Conservation (phyloP, 2,797 vertebrate genomes). For the Triplophysa bombifrons region DNA sequence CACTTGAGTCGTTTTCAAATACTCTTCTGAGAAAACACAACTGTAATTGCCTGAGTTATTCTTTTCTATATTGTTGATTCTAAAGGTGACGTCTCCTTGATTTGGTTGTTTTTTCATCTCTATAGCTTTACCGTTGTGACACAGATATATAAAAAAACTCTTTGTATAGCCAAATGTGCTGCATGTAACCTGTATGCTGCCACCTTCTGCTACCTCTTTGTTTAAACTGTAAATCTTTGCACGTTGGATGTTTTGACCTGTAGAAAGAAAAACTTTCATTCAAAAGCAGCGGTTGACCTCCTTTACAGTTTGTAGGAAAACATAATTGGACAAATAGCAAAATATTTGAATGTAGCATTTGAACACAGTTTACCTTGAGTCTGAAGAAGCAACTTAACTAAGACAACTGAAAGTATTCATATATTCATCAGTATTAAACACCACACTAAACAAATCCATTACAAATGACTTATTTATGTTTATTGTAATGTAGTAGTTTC, state of each 20-base stretch:
- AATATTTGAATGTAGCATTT: background rate
- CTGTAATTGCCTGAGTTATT: conserved; percentile 8
- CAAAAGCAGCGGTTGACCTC: background rate
- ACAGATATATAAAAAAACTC: conserved; percentile 9
- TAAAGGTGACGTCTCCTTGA: background rate
- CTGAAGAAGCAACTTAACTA: background rate
- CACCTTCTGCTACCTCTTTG: conserved; percentile 16
- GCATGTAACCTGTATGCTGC: conserved; percentile 8
- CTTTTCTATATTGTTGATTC: background rate
- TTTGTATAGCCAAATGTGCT: background rate
- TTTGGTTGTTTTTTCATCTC: accelerated
- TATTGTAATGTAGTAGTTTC: background rate
- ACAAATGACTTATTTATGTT: background rate
- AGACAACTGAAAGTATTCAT: background rate
- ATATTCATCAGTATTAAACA: background rate
- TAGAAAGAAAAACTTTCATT: background rate
- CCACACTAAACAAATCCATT: background rate
- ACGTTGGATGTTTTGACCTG: background rate
- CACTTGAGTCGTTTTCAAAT: background rate
- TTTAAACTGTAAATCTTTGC: conserved; percentile 20
- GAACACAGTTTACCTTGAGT: conserved; percentile 14
- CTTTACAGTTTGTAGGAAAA: background rate
- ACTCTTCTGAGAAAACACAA: conserved; percentile 19
- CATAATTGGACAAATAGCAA: background rate
- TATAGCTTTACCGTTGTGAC: conserved; percentile 18